Evolutionary conservation across 1,140 invertebrate genomes (phyloP), one percentile per base, ranked within the genome.

Genomic region (Notospermus geniculatus): DNA sequence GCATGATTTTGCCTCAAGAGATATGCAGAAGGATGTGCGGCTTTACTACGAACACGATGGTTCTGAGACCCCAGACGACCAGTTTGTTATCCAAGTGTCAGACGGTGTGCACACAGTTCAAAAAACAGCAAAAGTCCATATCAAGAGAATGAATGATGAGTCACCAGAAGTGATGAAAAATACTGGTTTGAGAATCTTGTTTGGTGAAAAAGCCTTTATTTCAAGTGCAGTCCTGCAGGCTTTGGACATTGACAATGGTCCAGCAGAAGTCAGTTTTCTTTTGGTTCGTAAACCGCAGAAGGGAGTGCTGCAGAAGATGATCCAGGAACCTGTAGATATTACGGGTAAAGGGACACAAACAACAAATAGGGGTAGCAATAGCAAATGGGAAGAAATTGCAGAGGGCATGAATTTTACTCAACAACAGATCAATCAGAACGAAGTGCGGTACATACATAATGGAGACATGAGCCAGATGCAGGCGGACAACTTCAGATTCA

Each of bases 361-460:
- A n/a, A n/a, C n/a, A n/a, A n/a, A n/a, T n/a, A n/a, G n/a, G n/a
- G n/a, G n/a, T 25, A 29, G 1, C 0, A 83, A 13, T 5, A 86
- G 87, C 43, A 69, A 64, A 15, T 80, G 80, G 53, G 32, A 67
- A 7, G 74, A 74, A 43, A 60, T 76, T 27, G 22, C 80, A 81
- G 58, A 84, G 76, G 77, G 75, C 0, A 64, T 67, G 0, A 77
- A 79, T 57, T 97, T 97, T 73, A 93, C 91, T 0, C 94, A 97
- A 76, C 83, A 84, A 56, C 90, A 96, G 74, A 80, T 97, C 4
- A 91, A 95, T 71, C 86, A 88, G 59, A 90, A 88, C 36, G 82
- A 87, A 65, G 86, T 97, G 1, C 88, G 90, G 67, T 97, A 97
- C 74, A 90, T 95, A 70, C 93, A 97, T 73, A 93, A 89, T 0